Conservation (phyloP, 2,888 invertebrate species). For the Chrysolina oricalcia region DNA sequence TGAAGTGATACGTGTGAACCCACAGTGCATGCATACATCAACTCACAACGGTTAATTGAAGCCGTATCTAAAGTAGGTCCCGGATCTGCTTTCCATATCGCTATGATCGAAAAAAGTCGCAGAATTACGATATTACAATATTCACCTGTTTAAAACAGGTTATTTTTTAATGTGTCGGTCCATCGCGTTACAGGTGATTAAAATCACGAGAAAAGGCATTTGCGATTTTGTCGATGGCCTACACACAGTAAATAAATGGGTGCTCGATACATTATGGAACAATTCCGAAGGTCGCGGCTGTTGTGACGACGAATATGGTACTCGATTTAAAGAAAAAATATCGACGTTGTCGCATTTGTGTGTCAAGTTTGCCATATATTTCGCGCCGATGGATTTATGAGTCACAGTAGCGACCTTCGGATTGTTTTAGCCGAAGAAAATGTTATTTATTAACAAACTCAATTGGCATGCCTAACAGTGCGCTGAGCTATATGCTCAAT, state of each 20-base stretch:
- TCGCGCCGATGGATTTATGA: not conserved
- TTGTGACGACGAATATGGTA: conserved; percentile 21
- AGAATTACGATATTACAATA: conserved; percentile 35
- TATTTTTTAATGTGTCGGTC: conserved; percentile 32
- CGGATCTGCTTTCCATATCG: conserved; percentile 39
- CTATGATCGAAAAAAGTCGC: conserved; percentile 36
- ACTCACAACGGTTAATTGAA: conserved; percentile 41
- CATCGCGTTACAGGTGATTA: conserved; percentile 37
- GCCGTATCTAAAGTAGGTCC: conserved; percentile 43
- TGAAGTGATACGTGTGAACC: conserved; percentile 43
- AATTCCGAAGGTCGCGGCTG: conserved; percentile 36
- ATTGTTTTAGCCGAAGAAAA: not conserved
- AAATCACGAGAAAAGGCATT: conserved; percentile 36
- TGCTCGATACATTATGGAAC: conserved; percentile 38
- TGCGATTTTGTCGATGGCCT: conserved; percentile 41
- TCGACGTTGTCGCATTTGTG: conserved; percentile 8
- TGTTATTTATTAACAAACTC: not conserved
- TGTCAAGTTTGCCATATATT: conserved; percentile 12
- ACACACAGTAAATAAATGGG: conserved; percentile 41
- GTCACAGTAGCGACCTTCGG: conserved; percentile 4
- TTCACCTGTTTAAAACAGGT: conserved; percentile 42
- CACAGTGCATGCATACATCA: conserved; percentile 38
- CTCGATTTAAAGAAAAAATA: conserved; percentile 7
- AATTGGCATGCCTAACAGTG: not conserved
- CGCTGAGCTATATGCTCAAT: too few relatives aligned